Evolutionary conservation across 2,797 vertebrate genomes (phyloP).

Genomic region (Bradypodion ventrale): DNA sequence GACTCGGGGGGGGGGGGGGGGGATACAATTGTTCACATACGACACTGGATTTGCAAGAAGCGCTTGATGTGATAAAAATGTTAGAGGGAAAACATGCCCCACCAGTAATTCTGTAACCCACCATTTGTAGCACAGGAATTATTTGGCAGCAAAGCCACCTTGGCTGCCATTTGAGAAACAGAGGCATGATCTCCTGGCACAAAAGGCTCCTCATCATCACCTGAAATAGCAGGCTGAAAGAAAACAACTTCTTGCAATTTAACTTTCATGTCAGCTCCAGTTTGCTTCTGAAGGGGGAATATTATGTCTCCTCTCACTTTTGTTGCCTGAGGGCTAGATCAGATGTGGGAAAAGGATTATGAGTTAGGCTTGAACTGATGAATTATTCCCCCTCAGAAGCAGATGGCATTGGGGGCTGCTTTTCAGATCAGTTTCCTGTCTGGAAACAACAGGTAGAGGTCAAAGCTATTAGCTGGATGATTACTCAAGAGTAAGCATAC

Average conservation of each 20-base stretch:
- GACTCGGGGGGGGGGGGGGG: too few species aligned
- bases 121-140: background rate
- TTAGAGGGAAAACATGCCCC: background rate
- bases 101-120: background rate
- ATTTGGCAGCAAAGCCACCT: too few species aligned
- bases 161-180: background rate
- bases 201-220: background rate
- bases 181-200: background rate
- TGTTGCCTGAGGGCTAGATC: too few species aligned
- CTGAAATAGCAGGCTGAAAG: background rate
- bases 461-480: background rate
- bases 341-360: background rate
- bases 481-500: too few species aligned
- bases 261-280: background rate
- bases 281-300: too few species aligned
- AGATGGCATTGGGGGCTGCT: background rate
- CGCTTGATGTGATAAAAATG: background rate
- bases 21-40: too few species aligned
- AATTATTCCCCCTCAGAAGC: background rate
- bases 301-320: background rate
- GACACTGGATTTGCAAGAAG: background rate
- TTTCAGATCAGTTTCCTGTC: background rate
- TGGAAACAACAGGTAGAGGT: background rate
- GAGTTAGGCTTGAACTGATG: background rate
- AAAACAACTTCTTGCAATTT: background rate